Base-by-base conservation (phyloP, 2,888 invertebrate genomes). In the Hirtodrosophila histrioides region DNA sequence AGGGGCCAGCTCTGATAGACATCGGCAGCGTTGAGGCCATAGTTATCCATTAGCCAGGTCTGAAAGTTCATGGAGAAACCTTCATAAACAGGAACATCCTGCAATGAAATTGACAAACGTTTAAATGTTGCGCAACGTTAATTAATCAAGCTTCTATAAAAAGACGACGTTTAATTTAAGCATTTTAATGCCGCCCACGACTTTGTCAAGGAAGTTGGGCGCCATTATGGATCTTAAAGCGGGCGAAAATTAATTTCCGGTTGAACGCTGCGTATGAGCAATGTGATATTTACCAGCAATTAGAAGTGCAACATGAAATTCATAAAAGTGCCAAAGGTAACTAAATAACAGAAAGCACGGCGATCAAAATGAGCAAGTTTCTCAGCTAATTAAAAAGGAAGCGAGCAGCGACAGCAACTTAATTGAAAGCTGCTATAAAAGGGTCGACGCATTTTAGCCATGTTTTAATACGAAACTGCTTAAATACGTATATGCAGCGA, bases 391-490 rank as follows among this genome's bases (percentile, higher is more conserved):
- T 84, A 81, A 81, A 81, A 77, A 37, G 31, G 24, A 50, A 55
- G 41, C 27, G 51, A 65, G 36, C 41, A 51, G 36, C 51, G 78
- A 61, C 74, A 75, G 68, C 62, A 56, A 72, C 77, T 82, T 85
- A 82, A 85, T 82, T 82, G 82, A 85, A 81, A 79, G 65, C 83
- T 81, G 75, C 62, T 50, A 82, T 69, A 70, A 82, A 74, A 81
- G 61, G 54, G 62, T 57, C 72, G 77, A 83, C 75, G 78, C 73
- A 73, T 78, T 78, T 84, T 58, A 69, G 80, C 75, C 50, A 71
- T 71, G 68, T 60, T 78, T 56, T 46, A 64, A 53, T 23, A 44
- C 50, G 49, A 10, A 50, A 40, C 10, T 50, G 44, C 45, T 63
- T 29, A 44, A 39, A 56, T 27, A 54, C 31, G 55, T 3, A 49